A percentile compares a stretch with the other conserved stretches of the same genome.
phyloP scores from a whole-genome alignment of 1,140 invertebrate species.

The Drosophila kurseongensis region DNA sequence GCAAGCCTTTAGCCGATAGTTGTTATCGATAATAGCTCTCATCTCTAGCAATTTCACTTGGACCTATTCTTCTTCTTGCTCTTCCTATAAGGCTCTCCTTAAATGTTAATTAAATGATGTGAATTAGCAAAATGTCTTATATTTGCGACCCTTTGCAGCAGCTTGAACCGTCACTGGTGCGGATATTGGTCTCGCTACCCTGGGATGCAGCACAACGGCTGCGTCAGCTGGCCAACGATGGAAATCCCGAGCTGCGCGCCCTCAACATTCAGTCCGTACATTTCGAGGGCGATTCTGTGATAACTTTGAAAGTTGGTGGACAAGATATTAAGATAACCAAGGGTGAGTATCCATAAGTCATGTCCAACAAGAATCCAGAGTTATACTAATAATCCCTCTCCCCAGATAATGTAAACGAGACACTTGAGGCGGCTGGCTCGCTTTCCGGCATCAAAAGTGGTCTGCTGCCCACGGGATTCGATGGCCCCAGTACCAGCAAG shows the following conservation, averaged over 20 bases:
- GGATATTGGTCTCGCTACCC: constrained; percentile 98
- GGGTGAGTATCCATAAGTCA: constrained; percentile 68
- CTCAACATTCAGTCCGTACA: constrained; percentile 98
- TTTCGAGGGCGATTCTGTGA: constrained; percentile 97
- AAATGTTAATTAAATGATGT: constrained; percentile 45
- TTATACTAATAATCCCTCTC: background rate
- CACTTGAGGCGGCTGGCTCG: constrained; percentile 81
- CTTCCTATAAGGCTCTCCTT: constrained; percentile 16
- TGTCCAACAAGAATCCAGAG: background rate
- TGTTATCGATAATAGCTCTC: constrained; percentile 44
- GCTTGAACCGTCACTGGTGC: constrained; percentile 97
- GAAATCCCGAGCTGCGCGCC: constrained; percentile 93
- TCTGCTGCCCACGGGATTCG: constrained; percentile 58
- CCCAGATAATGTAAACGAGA: constrained; percentile 69
- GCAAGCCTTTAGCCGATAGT: background rate
- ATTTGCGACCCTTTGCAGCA: constrained; percentile 83
- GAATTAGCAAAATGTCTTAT: constrained; percentile 28
- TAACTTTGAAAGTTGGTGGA: constrained; percentile 92
- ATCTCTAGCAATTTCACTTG: constrained; percentile 35
- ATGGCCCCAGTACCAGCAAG: constrained; percentile 74
- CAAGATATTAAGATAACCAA: constrained; percentile 91
- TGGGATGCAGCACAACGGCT: constrained; percentile 95
- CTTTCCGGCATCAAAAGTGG: constrained; percentile 64
- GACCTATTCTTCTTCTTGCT: constrained; percentile 30
- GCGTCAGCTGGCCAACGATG: constrained; percentile 94